Evolutionary conservation across 2,888 invertebrate genomes (phyloP).

Genomic region (Julus scandinavius): DNA sequence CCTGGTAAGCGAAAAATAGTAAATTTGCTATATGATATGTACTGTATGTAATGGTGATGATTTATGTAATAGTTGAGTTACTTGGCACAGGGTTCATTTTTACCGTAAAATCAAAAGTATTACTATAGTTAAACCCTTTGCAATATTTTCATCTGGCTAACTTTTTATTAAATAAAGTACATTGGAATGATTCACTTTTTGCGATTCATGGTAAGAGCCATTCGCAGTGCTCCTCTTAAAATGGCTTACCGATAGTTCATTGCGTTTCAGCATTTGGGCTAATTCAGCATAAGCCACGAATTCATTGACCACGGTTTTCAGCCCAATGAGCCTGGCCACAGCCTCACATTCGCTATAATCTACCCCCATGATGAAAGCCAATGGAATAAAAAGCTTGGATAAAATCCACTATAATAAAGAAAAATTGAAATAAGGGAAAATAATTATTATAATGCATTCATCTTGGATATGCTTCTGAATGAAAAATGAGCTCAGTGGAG

Average conservation of each 20-base stretch:
- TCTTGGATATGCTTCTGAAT: not conserved
- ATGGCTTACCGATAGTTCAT: slow-evolving; percentile 53
- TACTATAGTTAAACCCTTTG: no score
- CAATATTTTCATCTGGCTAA: no score
- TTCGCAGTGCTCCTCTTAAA: not conserved
- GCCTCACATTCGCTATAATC: slow-evolving; percentile 74
- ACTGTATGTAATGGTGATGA: no score
- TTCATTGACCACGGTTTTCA: slow-evolving; percentile 93
- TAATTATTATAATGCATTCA: not conserved
- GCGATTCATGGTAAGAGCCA: no score
- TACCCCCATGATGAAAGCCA: slow-evolving; percentile 87
- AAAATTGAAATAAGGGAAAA: not conserved
- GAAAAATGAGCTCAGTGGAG: not conserved
- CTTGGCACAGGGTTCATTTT: no score
- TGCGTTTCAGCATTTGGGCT: slow-evolving; percentile 71
- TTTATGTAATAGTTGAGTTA: no score
- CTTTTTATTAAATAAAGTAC: no score
- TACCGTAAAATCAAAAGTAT: no score
- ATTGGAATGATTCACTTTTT: no score
- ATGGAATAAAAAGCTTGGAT: slow-evolving; percentile 89
- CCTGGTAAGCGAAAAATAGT: slow-evolving; percentile 37
- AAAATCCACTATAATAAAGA: slow-evolving; percentile 74
- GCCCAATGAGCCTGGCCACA: slow-evolving; percentile 85
- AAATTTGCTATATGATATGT: not conserved
- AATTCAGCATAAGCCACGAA: slow-evolving; percentile 88